Percentiles rank a stretch among this genome's conserved stretches.
Evolutionary conservation across 2,888 invertebrate genomes (phyloP).

Genomic region (Meloe dianella): DNA sequence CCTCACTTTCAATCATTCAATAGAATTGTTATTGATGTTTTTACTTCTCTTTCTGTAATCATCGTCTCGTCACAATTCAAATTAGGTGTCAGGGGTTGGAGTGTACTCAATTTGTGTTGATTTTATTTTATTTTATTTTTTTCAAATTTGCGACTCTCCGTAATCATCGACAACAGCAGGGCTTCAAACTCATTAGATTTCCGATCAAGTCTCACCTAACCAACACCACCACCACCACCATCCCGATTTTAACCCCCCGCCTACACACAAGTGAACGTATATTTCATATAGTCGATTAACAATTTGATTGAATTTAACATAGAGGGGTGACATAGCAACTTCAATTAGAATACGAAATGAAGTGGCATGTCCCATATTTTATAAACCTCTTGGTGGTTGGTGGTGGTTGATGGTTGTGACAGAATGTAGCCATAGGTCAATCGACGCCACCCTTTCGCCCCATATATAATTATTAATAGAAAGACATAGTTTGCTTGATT

Average conservation of each 20-base stretch:
- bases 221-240: neutral
- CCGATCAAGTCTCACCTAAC: neutral
- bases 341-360: slow-evolving; percentile 42
- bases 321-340: slow-evolving; percentile 26
- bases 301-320: slow-evolving; percentile 37
- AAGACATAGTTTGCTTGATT: slow-evolving; percentile 47
- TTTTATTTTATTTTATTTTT: neutral
- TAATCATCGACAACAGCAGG: neutral
- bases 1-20: neutral
- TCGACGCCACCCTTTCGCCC: neutral
- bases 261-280: slow-evolving; percentile 19
- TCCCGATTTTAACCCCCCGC: neutral
- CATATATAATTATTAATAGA: slow-evolving; percentile 1
- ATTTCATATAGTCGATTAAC: slow-evolving; percentile 32
- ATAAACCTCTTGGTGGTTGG: neutral
- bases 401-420: too few species aligned
- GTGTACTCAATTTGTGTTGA: neutral
- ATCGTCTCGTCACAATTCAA: slow-evolving; percentile 5
- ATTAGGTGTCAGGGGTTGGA: slow-evolving; percentile 3
- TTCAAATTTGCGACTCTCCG: neutral
- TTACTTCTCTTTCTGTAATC: neutral
- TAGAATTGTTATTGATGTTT: neutral
- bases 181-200: slow-evolving; percentile 11
- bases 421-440: neutral
- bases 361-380: slow-evolving; percentile 24